A percentile compares a stretch with the other conserved stretches of the same genome.
Evolutionary conservation across 2,797 vertebrate species (phyloP).

Genomic region (Xerus rutilus): DNA sequence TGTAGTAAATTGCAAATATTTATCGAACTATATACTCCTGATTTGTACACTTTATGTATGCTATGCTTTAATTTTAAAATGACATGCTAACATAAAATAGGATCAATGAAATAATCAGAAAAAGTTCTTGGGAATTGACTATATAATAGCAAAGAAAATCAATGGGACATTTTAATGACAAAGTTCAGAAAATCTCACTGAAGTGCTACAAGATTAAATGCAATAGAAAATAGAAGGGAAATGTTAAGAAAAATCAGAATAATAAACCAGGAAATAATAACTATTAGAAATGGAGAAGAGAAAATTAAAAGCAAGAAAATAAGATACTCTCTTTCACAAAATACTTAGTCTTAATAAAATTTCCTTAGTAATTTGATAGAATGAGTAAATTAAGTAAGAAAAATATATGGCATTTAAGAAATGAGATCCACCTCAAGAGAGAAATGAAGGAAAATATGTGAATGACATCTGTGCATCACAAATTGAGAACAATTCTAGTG

Average conservation of each 20-base stretch:
- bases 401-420: neutral
- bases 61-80: neutral
- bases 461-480: neutral
- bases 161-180: slow-evolving; percentile 25
- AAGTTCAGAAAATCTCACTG: slow-evolving; percentile 14
- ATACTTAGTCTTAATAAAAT: neutral
- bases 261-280: neutral
- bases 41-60: neutral
- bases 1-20: neutral
- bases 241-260: neutral
- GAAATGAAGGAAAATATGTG: neutral
- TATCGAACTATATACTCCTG: neutral
- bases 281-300: neutral
- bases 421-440: neutral
- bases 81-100: neutral
- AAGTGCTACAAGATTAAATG: slow-evolving; percentile 14
- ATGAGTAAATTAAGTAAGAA: neutral
- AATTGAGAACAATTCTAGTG: neutral
- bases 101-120: neutral
- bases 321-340: neutral
- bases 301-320: neutral
- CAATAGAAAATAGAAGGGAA: neutral
- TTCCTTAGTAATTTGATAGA: neutral
- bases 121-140: slow-evolving; percentile 19
- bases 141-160: neutral